Conservation (phyloP, 2,888 invertebrate species). For the Cryptus armator region DNA sequence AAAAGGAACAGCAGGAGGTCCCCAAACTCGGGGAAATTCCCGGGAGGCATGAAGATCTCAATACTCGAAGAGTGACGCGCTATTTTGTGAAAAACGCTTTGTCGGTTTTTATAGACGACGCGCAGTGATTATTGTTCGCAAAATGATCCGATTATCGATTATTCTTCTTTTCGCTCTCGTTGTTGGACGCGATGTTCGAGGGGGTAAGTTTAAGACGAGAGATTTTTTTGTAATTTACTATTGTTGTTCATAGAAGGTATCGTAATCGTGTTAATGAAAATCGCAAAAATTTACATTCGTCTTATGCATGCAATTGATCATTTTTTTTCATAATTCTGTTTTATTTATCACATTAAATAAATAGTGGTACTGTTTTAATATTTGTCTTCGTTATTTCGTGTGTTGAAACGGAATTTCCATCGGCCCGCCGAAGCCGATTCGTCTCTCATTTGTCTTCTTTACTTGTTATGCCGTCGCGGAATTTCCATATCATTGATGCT, state of each 20-base stretch:
- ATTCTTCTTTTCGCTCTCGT: slow-evolving; percentile 37
- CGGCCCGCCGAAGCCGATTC: too few relatives aligned
- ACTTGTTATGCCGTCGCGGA: too few relatives aligned
- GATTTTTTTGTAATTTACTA: neutral
- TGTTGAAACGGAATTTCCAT: too few relatives aligned
- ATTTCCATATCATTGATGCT: too few relatives aligned
- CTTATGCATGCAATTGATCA: neutral
- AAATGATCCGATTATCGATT: slow-evolving; percentile 40
- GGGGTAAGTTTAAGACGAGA: slow-evolving; percentile 47
- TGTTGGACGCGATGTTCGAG: slow-evolving; percentile 34
- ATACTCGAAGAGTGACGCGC: slow-evolving; percentile 17
- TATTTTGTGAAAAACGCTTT: neutral
- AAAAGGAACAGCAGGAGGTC: neutral
- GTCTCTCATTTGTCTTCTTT: too few relatives aligned
- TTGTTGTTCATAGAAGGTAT: neutral
- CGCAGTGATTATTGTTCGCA: slow-evolving; percentile 11
- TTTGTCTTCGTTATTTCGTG: too few relatives aligned
- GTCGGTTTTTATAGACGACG: slow-evolving; percentile 8
- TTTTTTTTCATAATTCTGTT: neutral
- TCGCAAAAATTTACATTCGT: neutral
- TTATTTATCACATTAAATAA: neutral
- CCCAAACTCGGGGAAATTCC: slow-evolving; percentile 16
- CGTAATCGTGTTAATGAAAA: neutral
- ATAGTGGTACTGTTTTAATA: too few relatives aligned
- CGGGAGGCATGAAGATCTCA: slow-evolving; percentile 43